phyloP scores from a whole-genome alignment of 1,140 invertebrate genomes.

The Anastrepha obliqua region DNA sequence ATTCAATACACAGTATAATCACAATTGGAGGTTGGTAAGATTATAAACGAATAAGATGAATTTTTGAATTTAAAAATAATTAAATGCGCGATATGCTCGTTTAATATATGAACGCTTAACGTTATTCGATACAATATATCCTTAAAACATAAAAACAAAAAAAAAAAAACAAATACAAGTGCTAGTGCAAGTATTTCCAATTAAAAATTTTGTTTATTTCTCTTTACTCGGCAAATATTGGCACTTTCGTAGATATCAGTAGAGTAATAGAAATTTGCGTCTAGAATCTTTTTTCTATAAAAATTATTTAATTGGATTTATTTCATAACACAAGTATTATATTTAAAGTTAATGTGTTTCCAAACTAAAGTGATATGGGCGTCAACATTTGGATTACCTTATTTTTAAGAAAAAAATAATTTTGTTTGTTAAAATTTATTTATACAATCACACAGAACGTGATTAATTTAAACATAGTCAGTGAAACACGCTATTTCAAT shows the following conservation, averaged over 20 bases:
- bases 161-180: no score
- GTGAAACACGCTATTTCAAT: slow-evolving; percentile 10
- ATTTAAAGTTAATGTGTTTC: neutral
- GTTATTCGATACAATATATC: slow-evolving; percentile 31
- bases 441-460: neutral
- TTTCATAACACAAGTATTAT: slow-evolving; percentile 16
- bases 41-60: neutral
- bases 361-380: slow-evolving; percentile 23
- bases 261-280: neutral
- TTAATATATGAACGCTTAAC: slow-evolving; percentile 35
- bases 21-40: slow-evolving; percentile 5
- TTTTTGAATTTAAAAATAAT: neutral
- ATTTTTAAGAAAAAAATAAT: neutral
- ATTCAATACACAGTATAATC: slow-evolving; percentile 19
- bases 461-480: slow-evolving; percentile 48
- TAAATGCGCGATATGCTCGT: slow-evolving; percentile 26
- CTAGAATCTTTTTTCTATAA: neutral
- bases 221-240: neutral
- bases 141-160: neutral
- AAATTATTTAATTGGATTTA: slow-evolving; percentile 20
- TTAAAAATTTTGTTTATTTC: neutral
- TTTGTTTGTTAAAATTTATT: slow-evolving; percentile 2
- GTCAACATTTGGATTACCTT: slow-evolving; percentile 2
- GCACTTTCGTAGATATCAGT: slow-evolving; percentile 8
- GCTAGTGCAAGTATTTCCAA: slow-evolving; percentile 15